Conservation (phyloP, 53 echinoderm and acorn worm species). For the Paelopatides confundens region DNA sequence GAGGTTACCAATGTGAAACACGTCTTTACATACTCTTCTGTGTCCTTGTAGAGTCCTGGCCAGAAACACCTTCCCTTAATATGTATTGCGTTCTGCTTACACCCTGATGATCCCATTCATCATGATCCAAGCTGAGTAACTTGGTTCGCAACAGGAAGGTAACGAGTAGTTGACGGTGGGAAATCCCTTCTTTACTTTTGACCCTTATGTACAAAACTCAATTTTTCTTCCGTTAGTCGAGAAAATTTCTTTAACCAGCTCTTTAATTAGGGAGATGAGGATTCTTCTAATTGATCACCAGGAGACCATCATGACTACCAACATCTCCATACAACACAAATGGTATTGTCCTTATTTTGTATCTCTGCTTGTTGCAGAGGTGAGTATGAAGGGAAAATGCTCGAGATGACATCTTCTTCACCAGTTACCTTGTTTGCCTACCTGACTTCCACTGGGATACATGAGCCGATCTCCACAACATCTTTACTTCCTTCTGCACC, state of each 20-base stretch:
- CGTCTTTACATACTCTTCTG: slow-evolving; percentile 10
- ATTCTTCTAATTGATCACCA: slow-evolving; percentile 1
- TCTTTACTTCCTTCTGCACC: background rate
- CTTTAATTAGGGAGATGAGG: background rate
- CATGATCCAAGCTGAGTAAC: slow-evolving; percentile 9
- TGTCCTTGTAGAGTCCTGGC: slow-evolving; percentile 45
- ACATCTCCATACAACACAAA: slow-evolving; percentile 38
- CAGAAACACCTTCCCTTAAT: slow-evolving; percentile 46
- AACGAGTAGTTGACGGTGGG: slow-evolving; percentile 19
- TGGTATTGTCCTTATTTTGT: slow-evolving; percentile 55
- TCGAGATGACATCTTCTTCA: background rate
- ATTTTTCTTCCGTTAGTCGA: slow-evolving; percentile 15
- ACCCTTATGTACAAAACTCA: slow-evolving; percentile 52
- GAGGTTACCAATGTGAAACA: slow-evolving; percentile 48
- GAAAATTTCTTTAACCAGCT: slow-evolving; percentile 50
- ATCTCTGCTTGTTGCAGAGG: slow-evolving; percentile 38
- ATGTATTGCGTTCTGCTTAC: slow-evolving; percentile 38
- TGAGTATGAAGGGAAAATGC: slow-evolving; percentile 69
- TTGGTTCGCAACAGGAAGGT: background rate
- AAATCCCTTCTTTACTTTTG: background rate
- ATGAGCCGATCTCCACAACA: background rate
- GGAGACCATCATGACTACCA: slow-evolving; percentile 59
- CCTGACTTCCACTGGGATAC: background rate
- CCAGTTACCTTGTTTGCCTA: background rate
- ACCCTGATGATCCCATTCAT: slow-evolving; percentile 64